phyloP scores from a whole-genome alignment of 2,888 invertebrate species.

The Therioaphis trifolii region DNA sequence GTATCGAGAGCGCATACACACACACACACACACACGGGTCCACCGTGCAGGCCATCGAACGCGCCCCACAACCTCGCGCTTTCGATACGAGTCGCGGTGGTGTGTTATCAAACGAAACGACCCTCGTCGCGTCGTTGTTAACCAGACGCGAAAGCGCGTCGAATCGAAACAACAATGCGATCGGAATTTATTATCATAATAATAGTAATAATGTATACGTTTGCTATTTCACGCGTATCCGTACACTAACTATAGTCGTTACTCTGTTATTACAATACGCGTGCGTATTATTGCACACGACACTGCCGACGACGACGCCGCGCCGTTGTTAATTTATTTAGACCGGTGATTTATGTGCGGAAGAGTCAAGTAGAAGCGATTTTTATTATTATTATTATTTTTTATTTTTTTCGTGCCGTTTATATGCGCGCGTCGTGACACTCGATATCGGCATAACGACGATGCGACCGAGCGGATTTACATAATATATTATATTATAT shows the following conservation, averaged over 20 bases:
- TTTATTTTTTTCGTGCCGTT: background rate
- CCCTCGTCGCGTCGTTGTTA: background rate
- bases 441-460: slow-evolving; percentile 40
- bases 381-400: slow-evolving; percentile 7
- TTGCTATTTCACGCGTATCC: background rate
- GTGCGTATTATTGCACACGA: slow-evolving; percentile 25
- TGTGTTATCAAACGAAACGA: background rate
- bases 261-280: slow-evolving; percentile 4
- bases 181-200: background rate
- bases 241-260: no score
- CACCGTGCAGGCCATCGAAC: no score
- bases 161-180: slow-evolving; percentile 48
- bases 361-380: background rate
- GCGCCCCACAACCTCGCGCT: no score
- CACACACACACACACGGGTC: no score
- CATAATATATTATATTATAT: slow-evolving; percentile 15
- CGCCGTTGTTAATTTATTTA: slow-evolving; percentile 38
- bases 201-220: background rate
- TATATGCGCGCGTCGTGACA: slow-evolving; percentile 15
- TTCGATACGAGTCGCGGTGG: no score
- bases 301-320: background rate
- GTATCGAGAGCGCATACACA: no score
- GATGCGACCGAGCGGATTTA: slow-evolving; percentile 23
- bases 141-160: slow-evolving; percentile 3
- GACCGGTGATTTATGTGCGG: slow-evolving; percentile 44